A percentile compares a stretch with the other conserved stretches of the same genome.
Conservation (phyloP, 2,113 vertebrate genomes). For the Peromyscus leucopus region DNA sequence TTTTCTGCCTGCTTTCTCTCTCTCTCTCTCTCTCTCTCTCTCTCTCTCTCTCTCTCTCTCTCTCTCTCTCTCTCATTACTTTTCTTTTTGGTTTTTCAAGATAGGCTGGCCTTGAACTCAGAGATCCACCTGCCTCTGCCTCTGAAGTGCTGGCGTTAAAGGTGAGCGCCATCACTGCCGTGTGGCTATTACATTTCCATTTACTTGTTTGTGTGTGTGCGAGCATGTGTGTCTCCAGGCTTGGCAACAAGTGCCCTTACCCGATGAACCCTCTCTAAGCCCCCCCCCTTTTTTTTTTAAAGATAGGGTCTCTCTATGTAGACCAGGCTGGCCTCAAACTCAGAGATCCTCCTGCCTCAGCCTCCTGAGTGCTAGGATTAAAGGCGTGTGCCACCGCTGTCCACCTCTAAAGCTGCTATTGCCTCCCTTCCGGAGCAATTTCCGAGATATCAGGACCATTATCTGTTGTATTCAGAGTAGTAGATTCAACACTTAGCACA, state of each 20-base stretch:
- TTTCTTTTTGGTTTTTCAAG: neutral
- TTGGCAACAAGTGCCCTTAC: neutral
- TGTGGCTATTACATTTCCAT: neutral
- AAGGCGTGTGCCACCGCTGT: neutral
- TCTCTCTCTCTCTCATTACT: too few relatives aligned
- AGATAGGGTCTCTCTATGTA: neutral
- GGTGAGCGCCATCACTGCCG: rapidly evolving
- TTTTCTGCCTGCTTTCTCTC: neutral
- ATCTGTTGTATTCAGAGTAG: neutral
- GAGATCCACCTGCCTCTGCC: neutral
- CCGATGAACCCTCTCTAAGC: neutral
- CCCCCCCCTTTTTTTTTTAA: neutral
- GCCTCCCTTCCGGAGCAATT: neutral
- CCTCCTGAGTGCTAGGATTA: neutral
- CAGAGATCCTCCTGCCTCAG: neutral
- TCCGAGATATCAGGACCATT: neutral
- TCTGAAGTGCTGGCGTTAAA: neutral
- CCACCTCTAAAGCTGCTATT: neutral
- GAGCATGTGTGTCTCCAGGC: neutral
- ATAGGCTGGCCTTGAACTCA: neutral
- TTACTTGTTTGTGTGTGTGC: neutral
- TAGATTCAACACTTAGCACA: neutral
- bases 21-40: too few relatives aligned
- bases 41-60: too few relatives aligned
- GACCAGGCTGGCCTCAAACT: neutral